A percentile compares a stretch with the other conserved stretches of the same genome.
These are phyloP conservation scores for Pyxicephalus adspersus DNA, from an alignment of 2,113 vertebrate genomes.

Conservation along the genomic window DNA sequence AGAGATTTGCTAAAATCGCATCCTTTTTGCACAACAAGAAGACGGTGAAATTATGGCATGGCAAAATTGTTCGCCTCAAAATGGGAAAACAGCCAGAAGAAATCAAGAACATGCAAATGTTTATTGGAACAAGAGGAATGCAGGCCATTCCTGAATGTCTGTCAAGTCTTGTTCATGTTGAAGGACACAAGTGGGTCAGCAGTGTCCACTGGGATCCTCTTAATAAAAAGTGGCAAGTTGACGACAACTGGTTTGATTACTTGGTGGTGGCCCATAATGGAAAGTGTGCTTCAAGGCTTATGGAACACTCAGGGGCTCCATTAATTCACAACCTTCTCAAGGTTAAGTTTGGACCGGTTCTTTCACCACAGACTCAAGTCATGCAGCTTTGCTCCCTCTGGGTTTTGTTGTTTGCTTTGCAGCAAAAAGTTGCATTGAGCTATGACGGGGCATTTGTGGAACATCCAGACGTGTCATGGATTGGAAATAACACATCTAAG, in stretches of 20 bases:
- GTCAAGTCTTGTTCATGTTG: background rate
- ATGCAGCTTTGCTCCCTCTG: conserved; percentile 7
- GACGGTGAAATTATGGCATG: conserved; percentile 14
- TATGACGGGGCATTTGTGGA: background rate
- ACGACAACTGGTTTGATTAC: conserved; percentile 33
- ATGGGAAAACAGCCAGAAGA: background rate
- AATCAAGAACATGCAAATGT: background rate
- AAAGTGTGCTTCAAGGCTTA: background rate
- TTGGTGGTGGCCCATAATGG: conserved; percentile 14
- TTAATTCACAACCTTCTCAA: conserved; percentile 35
- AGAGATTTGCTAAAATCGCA: conserved; percentile 23
- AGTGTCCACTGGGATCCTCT: background rate
- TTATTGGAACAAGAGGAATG: background rate
- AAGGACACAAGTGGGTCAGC: conserved; percentile 15
- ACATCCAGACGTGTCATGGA: background rate
- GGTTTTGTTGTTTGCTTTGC: background rate
- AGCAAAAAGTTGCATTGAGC: rapidly evolving
- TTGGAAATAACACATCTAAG: background rate
- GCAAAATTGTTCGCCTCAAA: background rate
- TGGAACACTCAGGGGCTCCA: conserved; percentile 9
- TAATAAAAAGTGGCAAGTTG: conserved; percentile 29
- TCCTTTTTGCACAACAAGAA: conserved; percentile 9
- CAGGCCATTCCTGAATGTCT: background rate
- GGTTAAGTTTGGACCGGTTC: rapidly evolving
- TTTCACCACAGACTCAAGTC: background rate